Evolutionary conservation across 2,113 vertebrate genomes (phyloP), one percentile per base, ranked within the genome.

Genomic region (Etheostoma spectabile): DNA sequence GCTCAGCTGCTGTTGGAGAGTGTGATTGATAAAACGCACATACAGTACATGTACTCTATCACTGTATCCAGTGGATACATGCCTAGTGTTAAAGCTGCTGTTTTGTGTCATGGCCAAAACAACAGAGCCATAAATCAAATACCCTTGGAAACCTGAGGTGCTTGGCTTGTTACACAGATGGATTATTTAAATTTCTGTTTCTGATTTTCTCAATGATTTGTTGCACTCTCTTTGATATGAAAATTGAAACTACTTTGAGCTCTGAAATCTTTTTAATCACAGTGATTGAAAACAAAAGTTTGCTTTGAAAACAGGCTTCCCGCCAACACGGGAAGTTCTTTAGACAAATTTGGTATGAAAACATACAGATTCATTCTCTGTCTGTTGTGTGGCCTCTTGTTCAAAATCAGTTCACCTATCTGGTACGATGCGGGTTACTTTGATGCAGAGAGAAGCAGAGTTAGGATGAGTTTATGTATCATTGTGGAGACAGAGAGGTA

Each of bases 251-350:
- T 13, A 59, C 55, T 62, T 74, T 79, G 30, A 74, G 73, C 62
- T 69, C 42, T 61, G 62, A 81, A 81, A 78, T 79, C 13, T 67
- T 66, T 78, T 67, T 84, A 82, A 80, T 86, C 22, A 46, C 10
- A n/a, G 33, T 80, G 70, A 91, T 84, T 87, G 51, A 67, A 76
- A 88, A 71, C 84, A 92, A 89, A 88, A 85, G 77, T 78, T 85
- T 89, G 46, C 64, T 42, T 85, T 68, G 53, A 59, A 87, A 79
- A 56, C 51, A 4, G 46, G 63, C 45, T 68, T 67, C 12, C 48
- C 30, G 59, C 14, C 8, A 42, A 55, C 59, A 76, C 0, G 3
- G 72, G 38, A 35, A 45, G 59, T 63, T 52, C 45, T 45, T 75
- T 7, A 59, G 59, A 67, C 73, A 38, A 53, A 30, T 52, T 46